phyloP scores from a whole-genome alignment of 2,113 vertebrate species.

The Shinisaurus crocodilurus region DNA sequence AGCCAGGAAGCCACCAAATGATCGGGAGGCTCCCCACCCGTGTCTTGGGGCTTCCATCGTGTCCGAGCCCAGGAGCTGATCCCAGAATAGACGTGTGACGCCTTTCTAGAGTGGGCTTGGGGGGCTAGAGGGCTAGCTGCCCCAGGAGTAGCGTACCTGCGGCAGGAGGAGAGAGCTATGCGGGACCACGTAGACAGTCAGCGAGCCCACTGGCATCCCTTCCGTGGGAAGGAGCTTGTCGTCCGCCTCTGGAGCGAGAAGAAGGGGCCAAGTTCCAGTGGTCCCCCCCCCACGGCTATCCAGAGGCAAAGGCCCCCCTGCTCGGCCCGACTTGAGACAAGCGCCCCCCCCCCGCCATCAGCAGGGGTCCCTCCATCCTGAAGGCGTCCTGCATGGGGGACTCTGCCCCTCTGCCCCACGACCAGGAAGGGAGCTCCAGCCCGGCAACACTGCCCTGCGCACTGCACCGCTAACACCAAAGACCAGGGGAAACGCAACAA shows the following conservation, averaged over 20 bases:
- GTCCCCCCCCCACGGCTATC: neutral
- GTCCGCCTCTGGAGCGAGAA: slow-evolving; percentile 81
- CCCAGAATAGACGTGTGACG: too few species aligned
- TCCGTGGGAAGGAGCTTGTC: slow-evolving; percentile 77
- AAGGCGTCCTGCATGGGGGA: neutral
- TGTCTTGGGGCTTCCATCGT: too few species aligned
- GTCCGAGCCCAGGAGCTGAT: too few species aligned
- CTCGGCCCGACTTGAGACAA: too few species aligned
- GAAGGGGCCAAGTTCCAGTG: neutral
- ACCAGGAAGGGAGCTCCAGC: neutral
- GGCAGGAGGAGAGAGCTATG: slow-evolving; percentile 83
- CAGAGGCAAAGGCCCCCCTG: neutral
- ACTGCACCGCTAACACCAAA: neutral
- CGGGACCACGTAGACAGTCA: slow-evolving; percentile 88
- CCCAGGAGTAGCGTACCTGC: slow-evolving; percentile 77
- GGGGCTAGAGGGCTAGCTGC: too few species aligned
- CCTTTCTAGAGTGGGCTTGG: too few species aligned
- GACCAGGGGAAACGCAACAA: neutral
- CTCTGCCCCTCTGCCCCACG: neutral
- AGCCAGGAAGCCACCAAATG: too few species aligned
- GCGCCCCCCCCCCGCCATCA: too few species aligned
- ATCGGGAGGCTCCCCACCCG: too few species aligned
- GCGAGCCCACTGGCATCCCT: slow-evolving; percentile 80
- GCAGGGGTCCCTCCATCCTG: neutral
- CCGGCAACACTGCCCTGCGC: too few species aligned